phyloP scores from a whole-genome alignment of 1,140 invertebrate species.

The Cydia amplana region DNA sequence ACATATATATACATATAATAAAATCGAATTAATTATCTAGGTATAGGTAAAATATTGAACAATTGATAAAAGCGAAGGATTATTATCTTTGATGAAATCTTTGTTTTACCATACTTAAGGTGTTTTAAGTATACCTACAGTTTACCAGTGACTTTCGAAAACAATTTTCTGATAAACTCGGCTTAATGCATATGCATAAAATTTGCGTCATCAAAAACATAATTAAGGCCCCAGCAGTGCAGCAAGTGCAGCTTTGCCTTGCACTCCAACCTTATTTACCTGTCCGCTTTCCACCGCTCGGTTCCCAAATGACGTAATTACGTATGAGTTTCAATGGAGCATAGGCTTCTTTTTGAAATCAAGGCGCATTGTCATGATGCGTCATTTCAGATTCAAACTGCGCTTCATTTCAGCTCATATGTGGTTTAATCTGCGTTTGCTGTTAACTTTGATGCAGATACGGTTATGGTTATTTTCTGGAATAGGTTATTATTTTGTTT shows the following conservation, averaged over 20 bases:
- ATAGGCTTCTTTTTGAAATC: background rate
- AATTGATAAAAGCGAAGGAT: too few species aligned
- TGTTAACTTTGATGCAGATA: background rate
- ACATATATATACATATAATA: too few species aligned
- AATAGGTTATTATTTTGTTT: background rate
- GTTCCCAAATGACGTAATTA: background rate
- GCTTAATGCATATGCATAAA: background rate
- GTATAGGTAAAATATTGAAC: too few species aligned
- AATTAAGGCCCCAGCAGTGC: conserved; percentile 1
- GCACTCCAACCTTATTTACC: background rate
- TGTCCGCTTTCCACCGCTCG: background rate
- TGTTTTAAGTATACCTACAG: too few species aligned
- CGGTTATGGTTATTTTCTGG: background rate
- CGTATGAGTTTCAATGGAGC: background rate
- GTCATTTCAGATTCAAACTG: conserved; percentile 1
- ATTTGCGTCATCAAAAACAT: background rate
- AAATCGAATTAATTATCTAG: too few species aligned
- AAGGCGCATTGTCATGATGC: background rate
- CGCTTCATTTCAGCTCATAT: conserved; percentile 3
- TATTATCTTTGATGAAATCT: too few species aligned
- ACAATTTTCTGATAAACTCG: background rate
- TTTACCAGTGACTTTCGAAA: background rate
- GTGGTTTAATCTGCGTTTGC: background rate
- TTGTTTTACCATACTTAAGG: too few species aligned
- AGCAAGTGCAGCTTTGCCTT: conserved; percentile 6